phyloP scores from a whole-genome alignment of 2,888 invertebrate genomes.

The Ochropacha duplaris region DNA sequence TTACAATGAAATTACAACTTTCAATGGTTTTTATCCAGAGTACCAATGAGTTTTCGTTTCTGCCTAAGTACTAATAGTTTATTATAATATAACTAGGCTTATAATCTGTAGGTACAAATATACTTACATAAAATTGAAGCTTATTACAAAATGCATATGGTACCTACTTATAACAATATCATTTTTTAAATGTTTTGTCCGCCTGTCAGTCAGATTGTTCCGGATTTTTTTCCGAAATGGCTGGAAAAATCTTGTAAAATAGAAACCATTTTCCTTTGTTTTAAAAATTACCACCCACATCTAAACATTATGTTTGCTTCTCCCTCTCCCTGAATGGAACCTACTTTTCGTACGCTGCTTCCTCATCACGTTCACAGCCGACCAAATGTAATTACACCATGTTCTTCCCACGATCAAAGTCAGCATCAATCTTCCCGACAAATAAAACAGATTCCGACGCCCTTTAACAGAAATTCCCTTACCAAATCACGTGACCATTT shows the following conservation, averaged over 20 bases:
- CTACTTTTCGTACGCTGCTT: not conserved
- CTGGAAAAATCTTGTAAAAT: too few relatives aligned
- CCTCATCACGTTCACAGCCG: not conserved
- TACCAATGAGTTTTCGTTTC: too few relatives aligned
- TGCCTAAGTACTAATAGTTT: too few relatives aligned
- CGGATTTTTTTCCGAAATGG: too few relatives aligned
- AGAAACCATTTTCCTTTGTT: not conserved
- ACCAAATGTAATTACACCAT: not conserved
- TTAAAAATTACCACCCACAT: not conserved
- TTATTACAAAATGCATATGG: too few relatives aligned
- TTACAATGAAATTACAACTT: not conserved
- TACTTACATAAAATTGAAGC: too few relatives aligned
- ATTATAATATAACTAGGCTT: too few relatives aligned
- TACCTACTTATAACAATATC: too few relatives aligned
- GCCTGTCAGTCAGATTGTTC: too few relatives aligned
- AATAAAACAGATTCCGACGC: conserved; percentile 1
- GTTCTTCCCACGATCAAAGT: not conserved
- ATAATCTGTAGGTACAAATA: too few relatives aligned
- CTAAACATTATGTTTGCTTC: not conserved
- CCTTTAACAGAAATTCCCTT: not conserved
- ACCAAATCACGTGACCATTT: conserved; percentile 1
- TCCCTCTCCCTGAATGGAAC: not conserved
- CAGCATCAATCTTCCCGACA: not conserved
- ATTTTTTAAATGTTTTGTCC: too few relatives aligned
- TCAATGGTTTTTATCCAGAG: not conserved